phyloP scores from a whole-genome alignment of 1,140 invertebrate species.

The Lepidostoma basale region DNA sequence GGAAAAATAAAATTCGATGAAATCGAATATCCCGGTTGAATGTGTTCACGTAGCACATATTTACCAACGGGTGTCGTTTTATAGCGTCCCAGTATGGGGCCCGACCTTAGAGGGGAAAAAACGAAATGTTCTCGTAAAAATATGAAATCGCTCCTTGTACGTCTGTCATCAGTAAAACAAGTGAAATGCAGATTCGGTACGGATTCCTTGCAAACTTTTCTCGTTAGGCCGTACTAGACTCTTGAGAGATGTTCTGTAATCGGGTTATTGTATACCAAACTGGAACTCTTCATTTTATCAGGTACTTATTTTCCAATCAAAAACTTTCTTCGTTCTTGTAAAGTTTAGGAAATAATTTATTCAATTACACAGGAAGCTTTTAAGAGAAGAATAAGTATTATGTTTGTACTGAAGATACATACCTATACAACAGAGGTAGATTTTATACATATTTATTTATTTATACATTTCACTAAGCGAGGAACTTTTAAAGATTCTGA shows the following conservation, averaged over 20 bases:
- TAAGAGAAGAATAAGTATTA: too few species aligned
- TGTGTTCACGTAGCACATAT: background rate
- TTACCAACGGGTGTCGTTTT: slow-evolving; percentile 8
- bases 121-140: slow-evolving; percentile 13
- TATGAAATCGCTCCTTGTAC: background rate
- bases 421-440: too few species aligned
- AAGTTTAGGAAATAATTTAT: too few species aligned
- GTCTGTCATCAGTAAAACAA: background rate
- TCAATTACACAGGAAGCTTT: too few species aligned
- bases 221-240: background rate
- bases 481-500: too few species aligned
- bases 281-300: background rate
- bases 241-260: background rate
- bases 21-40: background rate
- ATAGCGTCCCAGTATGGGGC: background rate
- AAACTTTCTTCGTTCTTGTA: too few species aligned
- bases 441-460: too few species aligned
- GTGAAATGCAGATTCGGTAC: background rate
- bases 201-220: background rate
- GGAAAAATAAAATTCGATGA: slow-evolving; percentile 7
- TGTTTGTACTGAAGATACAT: too few species aligned
- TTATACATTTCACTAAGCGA: too few species aligned
- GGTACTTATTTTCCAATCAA: too few species aligned
- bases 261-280: background rate
- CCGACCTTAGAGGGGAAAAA: background rate